phyloP scores from a whole-genome alignment of 2,113 vertebrate species.

The Macaca mulatta region DNA sequence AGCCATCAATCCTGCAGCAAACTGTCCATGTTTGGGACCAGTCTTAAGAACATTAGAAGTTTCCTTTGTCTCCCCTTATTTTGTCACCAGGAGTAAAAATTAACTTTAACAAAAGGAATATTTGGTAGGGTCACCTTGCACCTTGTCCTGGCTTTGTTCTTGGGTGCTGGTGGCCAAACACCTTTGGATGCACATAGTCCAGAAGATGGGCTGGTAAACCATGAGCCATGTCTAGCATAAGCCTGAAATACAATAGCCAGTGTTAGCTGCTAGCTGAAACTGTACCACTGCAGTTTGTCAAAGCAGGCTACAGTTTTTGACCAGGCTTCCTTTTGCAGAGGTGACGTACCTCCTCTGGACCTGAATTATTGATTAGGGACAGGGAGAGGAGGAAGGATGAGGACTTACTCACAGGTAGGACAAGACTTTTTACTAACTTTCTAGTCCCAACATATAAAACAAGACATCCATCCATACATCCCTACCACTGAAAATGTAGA shows the following conservation, averaged over 20 bases:
- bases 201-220: not conserved
- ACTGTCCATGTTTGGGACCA: not conserved
- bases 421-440: not conserved
- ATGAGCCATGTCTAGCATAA: not conserved
- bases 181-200: not conserved
- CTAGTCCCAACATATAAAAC: not conserved
- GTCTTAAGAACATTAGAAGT: not conserved
- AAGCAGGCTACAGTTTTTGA: not conserved
- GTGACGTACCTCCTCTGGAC: not conserved
- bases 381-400: not conserved
- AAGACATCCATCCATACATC: not conserved
- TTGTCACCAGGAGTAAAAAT: not conserved
- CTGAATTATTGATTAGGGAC: not conserved
- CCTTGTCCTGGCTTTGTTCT: not conserved
- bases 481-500: not conserved
- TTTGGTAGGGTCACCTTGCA: not conserved
- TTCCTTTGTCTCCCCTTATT: not conserved
- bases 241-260: not conserved
- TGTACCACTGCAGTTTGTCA: not conserved
- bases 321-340: not conserved
- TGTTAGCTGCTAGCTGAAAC: not conserved
- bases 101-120: not conserved
- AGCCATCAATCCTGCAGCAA: not conserved
- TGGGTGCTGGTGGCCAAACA: not conserved
- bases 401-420: not conserved